Conservation (phyloP, 2,888 invertebrate genomes). For the Yponomeuta sedellus region DNA sequence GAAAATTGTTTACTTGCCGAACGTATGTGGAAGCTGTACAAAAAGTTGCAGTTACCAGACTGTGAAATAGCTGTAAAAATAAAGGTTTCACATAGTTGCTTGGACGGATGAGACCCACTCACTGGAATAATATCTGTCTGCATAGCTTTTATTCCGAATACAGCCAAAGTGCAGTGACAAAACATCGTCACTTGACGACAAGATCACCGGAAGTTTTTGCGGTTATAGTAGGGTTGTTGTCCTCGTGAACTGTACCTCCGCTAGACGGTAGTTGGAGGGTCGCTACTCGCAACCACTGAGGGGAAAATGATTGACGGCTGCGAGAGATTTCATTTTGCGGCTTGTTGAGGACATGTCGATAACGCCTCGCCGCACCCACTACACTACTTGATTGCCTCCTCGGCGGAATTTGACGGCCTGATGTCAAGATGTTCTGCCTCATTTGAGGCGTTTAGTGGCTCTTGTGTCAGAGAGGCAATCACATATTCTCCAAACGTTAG, state of each 20-base stretch:
- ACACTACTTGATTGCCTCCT: conserved; percentile 49
- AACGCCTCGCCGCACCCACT: conserved; percentile 50
- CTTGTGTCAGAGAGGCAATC: background rate
- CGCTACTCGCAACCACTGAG: conserved; percentile 28
- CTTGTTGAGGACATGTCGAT: conserved; percentile 57
- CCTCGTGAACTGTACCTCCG: background rate
- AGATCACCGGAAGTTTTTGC: background rate
- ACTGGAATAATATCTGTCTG: conserved; percentile 52
- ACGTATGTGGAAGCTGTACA: background rate
- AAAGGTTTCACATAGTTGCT: conserved; percentile 5
- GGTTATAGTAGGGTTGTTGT: background rate
- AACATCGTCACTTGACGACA: background rate
- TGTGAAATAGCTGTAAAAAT: conserved; percentile 1
- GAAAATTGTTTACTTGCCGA: background rate
- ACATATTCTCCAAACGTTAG: background rate
- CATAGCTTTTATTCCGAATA: conserved; percentile 1
- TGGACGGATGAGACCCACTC: conserved; percentile 48
- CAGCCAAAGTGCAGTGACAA: background rate
- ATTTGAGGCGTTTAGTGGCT: conserved; percentile 30
- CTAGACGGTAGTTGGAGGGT: conserved; percentile 11
- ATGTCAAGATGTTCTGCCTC: conserved; percentile 35
- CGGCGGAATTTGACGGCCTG: conserved; percentile 24
- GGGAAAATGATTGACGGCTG: conserved; percentile 74
- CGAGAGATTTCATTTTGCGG: conserved; percentile 74
- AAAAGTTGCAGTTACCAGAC: conserved; percentile 8